These are phyloP conservation scores for Apistogramma diplotaenia DNA, from an alignment of 2,113 vertebrate genomes.

Conservation along the genomic window DNA sequence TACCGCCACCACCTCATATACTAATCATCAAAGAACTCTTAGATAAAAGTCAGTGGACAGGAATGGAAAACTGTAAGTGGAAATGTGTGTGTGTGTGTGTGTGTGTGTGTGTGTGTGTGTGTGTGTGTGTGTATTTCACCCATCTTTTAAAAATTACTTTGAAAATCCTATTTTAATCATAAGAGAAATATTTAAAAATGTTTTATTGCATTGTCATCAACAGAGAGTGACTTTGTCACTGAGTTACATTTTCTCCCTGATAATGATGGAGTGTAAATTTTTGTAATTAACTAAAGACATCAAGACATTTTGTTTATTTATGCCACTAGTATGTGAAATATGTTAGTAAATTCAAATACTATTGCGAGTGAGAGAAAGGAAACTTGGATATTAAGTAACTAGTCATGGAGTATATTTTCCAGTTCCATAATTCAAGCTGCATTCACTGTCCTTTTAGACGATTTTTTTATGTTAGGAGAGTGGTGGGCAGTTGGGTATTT, in stretches of 20 bases:
- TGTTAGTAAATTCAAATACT: not conserved
- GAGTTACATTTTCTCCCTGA: not conserved
- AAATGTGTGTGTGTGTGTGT: not conserved
- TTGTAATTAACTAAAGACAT: not conserved
- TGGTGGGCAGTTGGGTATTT: constrained; percentile 74
- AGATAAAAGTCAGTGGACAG: not conserved
- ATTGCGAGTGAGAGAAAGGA: not conserved
- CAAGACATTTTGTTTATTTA: not conserved
- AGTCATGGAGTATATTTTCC: not conserved
- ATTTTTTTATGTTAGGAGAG: constrained; percentile 52
- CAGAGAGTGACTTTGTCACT: not conserved
- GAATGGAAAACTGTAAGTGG: not conserved
- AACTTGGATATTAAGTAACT: not conserved
- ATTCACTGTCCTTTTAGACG: constrained; percentile 55
- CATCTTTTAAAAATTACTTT: not conserved
- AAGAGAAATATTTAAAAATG: constrained; percentile 5
- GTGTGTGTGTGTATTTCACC: not conserved
- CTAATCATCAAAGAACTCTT: not conserved
- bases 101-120: not conserved
- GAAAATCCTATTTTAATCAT: constrained; percentile 17
- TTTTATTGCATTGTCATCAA: constrained; percentile 6
- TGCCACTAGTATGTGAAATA: not conserved
- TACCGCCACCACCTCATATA: not conserved
- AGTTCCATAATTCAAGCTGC: not conserved
- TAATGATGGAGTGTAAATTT: not conserved